Evolutionary conservation across 2,888 invertebrate genomes (phyloP).

Genomic region (Leptinotarsa haldemani): DNA sequence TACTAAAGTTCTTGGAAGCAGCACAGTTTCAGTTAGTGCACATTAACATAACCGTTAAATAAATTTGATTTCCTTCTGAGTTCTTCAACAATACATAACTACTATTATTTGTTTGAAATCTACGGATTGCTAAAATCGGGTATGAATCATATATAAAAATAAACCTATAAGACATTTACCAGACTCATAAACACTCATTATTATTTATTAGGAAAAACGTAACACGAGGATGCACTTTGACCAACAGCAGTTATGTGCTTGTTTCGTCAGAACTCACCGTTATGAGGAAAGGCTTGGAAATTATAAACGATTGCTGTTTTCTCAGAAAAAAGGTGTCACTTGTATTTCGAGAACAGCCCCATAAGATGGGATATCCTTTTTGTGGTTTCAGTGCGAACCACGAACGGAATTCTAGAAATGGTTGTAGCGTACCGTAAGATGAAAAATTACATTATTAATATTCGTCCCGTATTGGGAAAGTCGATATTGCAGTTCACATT

Average conservation of each 20-base stretch:
- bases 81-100: too few species aligned
- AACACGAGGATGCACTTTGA: conserved; percentile 30
- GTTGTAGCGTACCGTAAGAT: neutral
- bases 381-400: neutral
- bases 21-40: too few species aligned
- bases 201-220: neutral
- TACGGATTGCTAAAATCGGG: neutral
- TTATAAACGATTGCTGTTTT: conserved; percentile 8
- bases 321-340: conserved; percentile 7
- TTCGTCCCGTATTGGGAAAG: too few species aligned
- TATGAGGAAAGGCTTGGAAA: neutral
- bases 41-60: too few species aligned
- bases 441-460: too few species aligned
- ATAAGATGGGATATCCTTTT: neutral
- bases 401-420: neutral
- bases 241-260: conserved; percentile 15
- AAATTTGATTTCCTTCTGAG: neutral
- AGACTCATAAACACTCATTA: neutral
- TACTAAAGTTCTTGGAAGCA: too few species aligned
- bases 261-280: conserved; percentile 5
- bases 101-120: neutral
- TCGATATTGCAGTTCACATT: too few species aligned
- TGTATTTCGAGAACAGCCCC: neutral
- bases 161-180: neutral
- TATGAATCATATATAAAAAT: neutral